phyloP scores from a whole-genome alignment of 1,140 invertebrate genomes.

The Acromyrmex echinatior region DNA sequence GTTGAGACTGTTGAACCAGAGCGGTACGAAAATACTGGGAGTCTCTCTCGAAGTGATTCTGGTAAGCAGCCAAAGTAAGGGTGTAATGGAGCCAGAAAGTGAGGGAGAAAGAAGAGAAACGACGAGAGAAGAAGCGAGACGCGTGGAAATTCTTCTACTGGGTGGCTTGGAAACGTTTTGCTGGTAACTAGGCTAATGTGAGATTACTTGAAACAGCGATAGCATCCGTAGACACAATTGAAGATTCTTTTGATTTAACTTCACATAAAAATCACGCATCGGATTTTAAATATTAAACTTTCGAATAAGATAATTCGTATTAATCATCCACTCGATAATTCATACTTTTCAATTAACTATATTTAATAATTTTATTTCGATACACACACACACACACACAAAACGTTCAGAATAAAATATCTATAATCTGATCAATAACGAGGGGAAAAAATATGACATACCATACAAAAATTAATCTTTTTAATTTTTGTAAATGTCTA shows the following conservation, averaged over 20 bases:
- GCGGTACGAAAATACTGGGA: slow-evolving; percentile 63
- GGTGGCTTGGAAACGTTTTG: slow-evolving; percentile 54
- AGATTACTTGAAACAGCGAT: slow-evolving; percentile 61
- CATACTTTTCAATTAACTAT: slow-evolving; percentile 22
- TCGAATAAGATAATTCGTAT: slow-evolving; percentile 28
- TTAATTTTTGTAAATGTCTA: background rate
- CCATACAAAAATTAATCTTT: background rate
- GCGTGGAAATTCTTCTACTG: slow-evolving; percentile 25
- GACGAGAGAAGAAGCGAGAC: slow-evolving; percentile 25
- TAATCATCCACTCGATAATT: slow-evolving; percentile 44
- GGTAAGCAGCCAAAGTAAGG: slow-evolving; percentile 75
- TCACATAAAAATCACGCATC: background rate
- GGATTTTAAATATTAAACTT: background rate
- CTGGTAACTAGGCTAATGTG: slow-evolving; percentile 68
- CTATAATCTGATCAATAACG: background rate
- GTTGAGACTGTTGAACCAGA: slow-evolving; percentile 50
- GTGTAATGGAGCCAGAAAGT: slow-evolving; percentile 63
- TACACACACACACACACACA: background rate
- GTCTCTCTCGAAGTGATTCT: slow-evolving; percentile 70
- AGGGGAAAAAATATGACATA: background rate
- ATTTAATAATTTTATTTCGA: slow-evolving; percentile 26
- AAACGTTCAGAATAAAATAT: background rate
- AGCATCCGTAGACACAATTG: slow-evolving; percentile 47
- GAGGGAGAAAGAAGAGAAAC: slow-evolving; percentile 39
- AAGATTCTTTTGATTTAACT: slow-evolving; percentile 45